Conservation (phyloP, 1,140 invertebrate species). For the Pseudomyrmex pallidus region DNA sequence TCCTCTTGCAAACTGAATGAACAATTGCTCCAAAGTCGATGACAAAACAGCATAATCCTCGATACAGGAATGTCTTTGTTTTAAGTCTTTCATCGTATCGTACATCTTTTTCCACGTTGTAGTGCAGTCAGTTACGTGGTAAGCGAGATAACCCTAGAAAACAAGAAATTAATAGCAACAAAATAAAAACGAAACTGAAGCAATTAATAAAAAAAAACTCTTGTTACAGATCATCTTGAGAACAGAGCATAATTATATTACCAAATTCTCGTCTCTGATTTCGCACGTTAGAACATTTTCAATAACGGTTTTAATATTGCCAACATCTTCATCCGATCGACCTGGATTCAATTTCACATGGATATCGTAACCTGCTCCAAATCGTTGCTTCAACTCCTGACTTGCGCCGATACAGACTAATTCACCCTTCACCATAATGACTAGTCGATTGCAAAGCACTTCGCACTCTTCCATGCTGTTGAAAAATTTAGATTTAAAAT, state of each 20-base stretch:
- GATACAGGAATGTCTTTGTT: slow-evolving; percentile 78
- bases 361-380: slow-evolving; percentile 86
- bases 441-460: slow-evolving; percentile 92
- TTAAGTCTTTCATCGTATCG: slow-evolving; percentile 79
- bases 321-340: slow-evolving; percentile 66
- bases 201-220: neutral
- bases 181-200: neutral
- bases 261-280: slow-evolving; percentile 81
- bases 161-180: too few relatives aligned
- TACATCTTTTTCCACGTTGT: slow-evolving; percentile 83
- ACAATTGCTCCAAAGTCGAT: slow-evolving; percentile 83
- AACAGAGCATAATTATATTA: slow-evolving; percentile 59
- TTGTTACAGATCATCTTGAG: neutral
- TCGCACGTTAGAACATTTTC: slow-evolving; percentile 78
- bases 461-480: slow-evolving; percentile 96
- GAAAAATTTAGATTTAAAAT: slow-evolving; percentile 32
- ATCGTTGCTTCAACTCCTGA: slow-evolving; percentile 89
- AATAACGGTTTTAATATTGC: slow-evolving; percentile 78
- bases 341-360: slow-evolving; percentile 80
- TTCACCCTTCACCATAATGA: slow-evolving; percentile 95
- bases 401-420: slow-evolving; percentile 90
- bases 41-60: slow-evolving; percentile 83
- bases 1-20: slow-evolving; percentile 82
- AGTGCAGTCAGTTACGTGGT: slow-evolving; percentile 79
- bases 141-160: slow-evolving; percentile 80